phyloP scores from a whole-genome alignment of 2,888 invertebrate species.

The Abrostola tripartita region DNA sequence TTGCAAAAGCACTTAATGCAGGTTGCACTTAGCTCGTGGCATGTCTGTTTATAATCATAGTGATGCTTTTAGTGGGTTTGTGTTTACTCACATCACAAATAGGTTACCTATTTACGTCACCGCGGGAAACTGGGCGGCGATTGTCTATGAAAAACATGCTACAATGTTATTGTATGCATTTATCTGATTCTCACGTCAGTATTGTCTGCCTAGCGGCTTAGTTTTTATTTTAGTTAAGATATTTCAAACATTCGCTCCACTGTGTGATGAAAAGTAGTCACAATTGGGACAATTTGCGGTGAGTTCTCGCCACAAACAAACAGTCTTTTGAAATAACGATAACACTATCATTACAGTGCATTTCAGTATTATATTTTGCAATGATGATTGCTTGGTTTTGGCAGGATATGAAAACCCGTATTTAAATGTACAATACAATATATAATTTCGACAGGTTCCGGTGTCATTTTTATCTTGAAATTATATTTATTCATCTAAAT shows the following conservation, averaged over 20 bases:
- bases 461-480: too few species aligned
- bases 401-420: too few species aligned
- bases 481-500: too few species aligned
- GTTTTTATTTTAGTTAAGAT: neutral
- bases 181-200: constrained; percentile 3
- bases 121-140: constrained; percentile 3
- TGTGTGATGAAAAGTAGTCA: neutral
- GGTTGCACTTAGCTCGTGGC: neutral
- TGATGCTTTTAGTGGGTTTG: neutral
- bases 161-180: neutral
- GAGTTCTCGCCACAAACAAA: too few species aligned
- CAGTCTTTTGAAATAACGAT: too few species aligned
- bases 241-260: neutral
- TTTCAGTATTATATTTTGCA: too few species aligned
- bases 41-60: neutral
- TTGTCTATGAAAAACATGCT: neutral
- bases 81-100: constrained; percentile 1
- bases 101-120: neutral
- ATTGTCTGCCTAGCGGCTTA: neutral
- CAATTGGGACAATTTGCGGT: too few species aligned
- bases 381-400: too few species aligned
- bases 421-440: too few species aligned
- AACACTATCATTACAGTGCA: too few species aligned
- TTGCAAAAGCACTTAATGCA: neutral
- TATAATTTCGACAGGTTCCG: too few species aligned